Evolutionary conservation across 2,113 vertebrate species (phyloP), one percentile per base, ranked within the genome.

Genomic region (Carassius gibelio): DNA sequence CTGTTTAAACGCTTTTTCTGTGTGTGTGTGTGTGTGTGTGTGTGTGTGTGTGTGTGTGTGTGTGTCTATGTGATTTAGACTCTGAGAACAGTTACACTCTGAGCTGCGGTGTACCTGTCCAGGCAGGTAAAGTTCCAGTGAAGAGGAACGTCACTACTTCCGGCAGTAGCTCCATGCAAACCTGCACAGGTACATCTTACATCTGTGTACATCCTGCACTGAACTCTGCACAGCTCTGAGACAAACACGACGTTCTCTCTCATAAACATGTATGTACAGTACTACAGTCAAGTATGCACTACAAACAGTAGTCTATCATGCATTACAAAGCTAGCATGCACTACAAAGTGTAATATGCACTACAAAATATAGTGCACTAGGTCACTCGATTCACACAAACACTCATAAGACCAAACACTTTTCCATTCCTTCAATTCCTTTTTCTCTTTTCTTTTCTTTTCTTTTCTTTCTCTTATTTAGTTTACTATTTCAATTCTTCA

Each of bases 1-100:
- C 78, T 82, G 64, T 75, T 30, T n/a, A 48, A 8, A 15, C 14
- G 26, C 57, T 55, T 83, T 59, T 79, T 62, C 21, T 30, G 2
- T 30, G 30, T 71, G 11, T 45, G 1, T 45, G 1, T 45, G 8
- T 42, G 5, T 74, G 66, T 84, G 45, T 45, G 1, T 45, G 8
- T 42, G 5, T 74, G 66, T 84, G 45, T 45, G 1, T 45, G 8
- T 42, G 5, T 74, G 66, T 84, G 45, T 81, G 9, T 83, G 30
- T 84, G n/a, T 83, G 38, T 90, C 71, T 89, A 11, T 89, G 26
- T 79, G 72, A 87, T 74, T 9, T 93, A 99, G 97, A 97, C 90
- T 96, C 96, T 0, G 98, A 99, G 87, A 97, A 95, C 92, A 97
- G 96, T 91, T 99, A 98, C 90, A 92, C 96, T 0, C 93, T 99